A percentile compares a stretch with the other conserved stretches of the same genome.
phyloP scores from a whole-genome alignment of 2,888 invertebrate species.

The Yponomeuta plumbellus region DNA sequence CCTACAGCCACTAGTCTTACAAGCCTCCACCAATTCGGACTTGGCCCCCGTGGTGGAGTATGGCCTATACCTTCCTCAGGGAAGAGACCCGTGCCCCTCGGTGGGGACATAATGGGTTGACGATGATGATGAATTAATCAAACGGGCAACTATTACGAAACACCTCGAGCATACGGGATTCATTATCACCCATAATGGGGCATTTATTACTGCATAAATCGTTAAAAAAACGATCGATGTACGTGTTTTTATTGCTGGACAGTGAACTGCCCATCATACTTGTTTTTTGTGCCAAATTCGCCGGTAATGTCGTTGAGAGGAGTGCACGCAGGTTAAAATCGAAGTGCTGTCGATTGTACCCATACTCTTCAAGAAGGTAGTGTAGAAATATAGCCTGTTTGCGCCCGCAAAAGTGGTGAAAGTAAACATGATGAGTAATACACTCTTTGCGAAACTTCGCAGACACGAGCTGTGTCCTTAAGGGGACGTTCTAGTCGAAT shows the following conservation, averaged over 20 bases:
- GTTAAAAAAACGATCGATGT: neutral
- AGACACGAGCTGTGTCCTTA: neutral
- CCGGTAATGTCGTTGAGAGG: too few species aligned
- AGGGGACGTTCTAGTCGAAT: too few species aligned
- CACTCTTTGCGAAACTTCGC: neutral
- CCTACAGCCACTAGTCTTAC: too few species aligned
- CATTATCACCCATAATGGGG: conserved; percentile 3
- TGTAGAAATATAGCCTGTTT: neutral
- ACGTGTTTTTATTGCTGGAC: neutral
- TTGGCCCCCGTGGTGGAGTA: too few species aligned
- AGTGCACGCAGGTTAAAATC: too few species aligned
- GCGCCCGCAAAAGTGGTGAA: conserved; percentile 40
- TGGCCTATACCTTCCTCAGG: too few species aligned
- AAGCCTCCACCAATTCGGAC: too few species aligned
- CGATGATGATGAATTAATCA: neutral
- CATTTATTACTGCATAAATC: conserved; percentile 6
- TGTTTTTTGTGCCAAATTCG: too few species aligned
- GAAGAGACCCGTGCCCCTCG: too few species aligned
- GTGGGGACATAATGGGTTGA: too few species aligned
- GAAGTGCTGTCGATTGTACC: too few species aligned
- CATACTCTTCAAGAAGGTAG: neutral
- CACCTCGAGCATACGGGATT: neutral
- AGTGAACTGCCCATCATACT: neutral
- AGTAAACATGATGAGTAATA: conserved; percentile 60
- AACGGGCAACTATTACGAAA: neutral